Conservation (phyloP, 1,140 invertebrate genomes). For the Rhagoletis pomonella region DNA sequence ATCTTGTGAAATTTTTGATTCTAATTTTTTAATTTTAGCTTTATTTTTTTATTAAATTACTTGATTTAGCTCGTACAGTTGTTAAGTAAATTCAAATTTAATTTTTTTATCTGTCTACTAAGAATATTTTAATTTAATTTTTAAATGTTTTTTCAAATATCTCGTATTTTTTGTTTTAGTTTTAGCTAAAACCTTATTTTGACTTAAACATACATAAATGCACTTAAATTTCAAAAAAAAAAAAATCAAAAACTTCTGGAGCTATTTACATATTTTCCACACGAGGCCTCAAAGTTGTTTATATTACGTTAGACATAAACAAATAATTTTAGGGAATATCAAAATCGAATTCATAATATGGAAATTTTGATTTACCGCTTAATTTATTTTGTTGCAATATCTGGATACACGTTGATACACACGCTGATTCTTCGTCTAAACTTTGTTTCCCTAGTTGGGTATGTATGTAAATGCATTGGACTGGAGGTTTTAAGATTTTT, state of each 20-base stretch:
- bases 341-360: background rate
- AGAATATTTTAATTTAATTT: background rate
- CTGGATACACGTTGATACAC: background rate
- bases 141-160: background rate
- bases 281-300: background rate
- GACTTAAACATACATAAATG: too few species aligned
- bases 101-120: background rate
- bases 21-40: too few species aligned
- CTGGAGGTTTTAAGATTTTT: slow-evolving; percentile 25
- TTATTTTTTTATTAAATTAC: too few species aligned
- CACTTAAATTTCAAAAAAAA: background rate
- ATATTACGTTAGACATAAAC: too few species aligned
- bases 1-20: too few species aligned
- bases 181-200: too few species aligned
- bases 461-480: background rate
- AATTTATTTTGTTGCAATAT: background rate
- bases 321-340: background rate
- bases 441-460: background rate
- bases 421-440: background rate
- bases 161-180: background rate
- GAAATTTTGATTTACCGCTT: slow-evolving; percentile 26
- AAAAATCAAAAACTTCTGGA: background rate
- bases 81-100: too few species aligned
- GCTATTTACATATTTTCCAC: background rate
- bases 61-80: too few species aligned